Evolutionary conservation across 2,888 invertebrate species (phyloP).

Genomic region (Microctonus hyperodae): DNA sequence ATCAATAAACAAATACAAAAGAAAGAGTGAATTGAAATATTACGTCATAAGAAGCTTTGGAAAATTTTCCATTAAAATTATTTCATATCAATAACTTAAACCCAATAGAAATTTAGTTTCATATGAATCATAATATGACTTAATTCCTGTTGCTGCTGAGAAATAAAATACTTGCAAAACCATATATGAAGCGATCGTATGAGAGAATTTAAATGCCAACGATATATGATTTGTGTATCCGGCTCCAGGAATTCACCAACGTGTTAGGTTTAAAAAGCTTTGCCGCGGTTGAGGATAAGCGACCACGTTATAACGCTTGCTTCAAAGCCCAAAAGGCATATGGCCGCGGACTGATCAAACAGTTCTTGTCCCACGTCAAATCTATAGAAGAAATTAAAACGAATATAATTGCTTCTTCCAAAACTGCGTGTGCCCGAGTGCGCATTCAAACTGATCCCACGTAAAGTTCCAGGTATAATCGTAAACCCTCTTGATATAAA

Average conservation of each 20-base stretch:
- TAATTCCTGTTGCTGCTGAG: neutral
- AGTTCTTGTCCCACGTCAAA: slow-evolving; percentile 55
- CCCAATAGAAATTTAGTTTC: too few species aligned
- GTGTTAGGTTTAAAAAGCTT: slow-evolving; percentile 29
- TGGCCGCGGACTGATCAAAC: slow-evolving; percentile 54
- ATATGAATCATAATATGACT: too few species aligned
- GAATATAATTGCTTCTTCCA: slow-evolving; percentile 58
- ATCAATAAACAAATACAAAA: too few species aligned
- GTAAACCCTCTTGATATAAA: slow-evolving; percentile 57
- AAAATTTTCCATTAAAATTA: too few species aligned
- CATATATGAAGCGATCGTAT: neutral
- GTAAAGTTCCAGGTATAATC: slow-evolving; percentile 57
- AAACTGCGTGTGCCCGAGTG: slow-evolving; percentile 40
- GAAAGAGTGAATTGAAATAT: too few species aligned
- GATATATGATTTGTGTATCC: slow-evolving; percentile 59
- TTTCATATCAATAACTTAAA: too few species aligned
- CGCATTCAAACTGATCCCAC: slow-evolving; percentile 23
- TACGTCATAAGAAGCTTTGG: too few species aligned
- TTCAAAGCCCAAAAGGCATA: slow-evolving; percentile 42
- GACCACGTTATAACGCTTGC: slow-evolving; percentile 41
- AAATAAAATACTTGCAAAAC: neutral
- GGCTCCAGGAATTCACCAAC: slow-evolving; percentile 46
- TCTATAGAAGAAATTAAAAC: slow-evolving; percentile 54
- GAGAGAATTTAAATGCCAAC: slow-evolving; percentile 29
- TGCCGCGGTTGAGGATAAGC: slow-evolving; percentile 20